These are phyloP conservation scores for Microchirus variegatus DNA, from an alignment of 2,797 vertebrate genomes.

Conservation along the genomic window DNA sequence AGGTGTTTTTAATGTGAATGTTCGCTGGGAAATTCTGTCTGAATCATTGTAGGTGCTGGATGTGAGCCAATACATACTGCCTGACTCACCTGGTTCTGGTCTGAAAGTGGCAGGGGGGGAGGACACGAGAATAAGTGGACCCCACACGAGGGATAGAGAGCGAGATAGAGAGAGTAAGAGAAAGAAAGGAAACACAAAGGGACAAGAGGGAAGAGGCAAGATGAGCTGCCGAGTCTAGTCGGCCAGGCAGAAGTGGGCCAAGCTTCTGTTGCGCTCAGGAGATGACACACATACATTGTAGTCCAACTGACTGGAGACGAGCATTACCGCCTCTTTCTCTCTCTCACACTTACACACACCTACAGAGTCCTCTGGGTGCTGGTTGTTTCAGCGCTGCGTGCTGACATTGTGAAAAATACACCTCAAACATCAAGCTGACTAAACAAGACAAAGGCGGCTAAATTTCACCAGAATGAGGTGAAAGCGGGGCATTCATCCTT, in stretches of 20 bases:
- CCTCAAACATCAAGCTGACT: slow-evolving; percentile 61
- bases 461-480: slow-evolving; percentile 35
- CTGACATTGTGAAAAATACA: slow-evolving; percentile 63
- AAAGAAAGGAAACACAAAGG: slow-evolving; percentile 49
- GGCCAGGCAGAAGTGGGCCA: slow-evolving; percentile 78
- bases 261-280: slow-evolving; percentile 70
- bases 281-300: slow-evolving; percentile 67
- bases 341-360: slow-evolving; percentile 3
- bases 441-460: slow-evolving; percentile 51
- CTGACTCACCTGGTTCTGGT: slow-evolving; percentile 63
- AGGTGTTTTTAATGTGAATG: slow-evolving; percentile 17
- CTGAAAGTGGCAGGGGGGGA: slow-evolving; percentile 12
- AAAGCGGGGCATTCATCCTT: neutral
- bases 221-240: slow-evolving; percentile 65
- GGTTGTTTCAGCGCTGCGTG: slow-evolving; percentile 42
- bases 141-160: slow-evolving; percentile 14
- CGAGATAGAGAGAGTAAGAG: neutral
- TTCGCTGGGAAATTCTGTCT: slow-evolving; percentile 51
- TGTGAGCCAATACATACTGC: slow-evolving; percentile 54
- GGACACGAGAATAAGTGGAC: slow-evolving; percentile 47
- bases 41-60: slow-evolving; percentile 33
- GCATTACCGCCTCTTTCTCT: slow-evolving; percentile 19
- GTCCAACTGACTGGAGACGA: slow-evolving; percentile 55
- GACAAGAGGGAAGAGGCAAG: slow-evolving; percentile 56
- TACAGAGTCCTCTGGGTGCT: slow-evolving; percentile 29